phyloP scores from a whole-genome alignment of 1,140 invertebrate species.

The Heliothis subflexa region DNA sequence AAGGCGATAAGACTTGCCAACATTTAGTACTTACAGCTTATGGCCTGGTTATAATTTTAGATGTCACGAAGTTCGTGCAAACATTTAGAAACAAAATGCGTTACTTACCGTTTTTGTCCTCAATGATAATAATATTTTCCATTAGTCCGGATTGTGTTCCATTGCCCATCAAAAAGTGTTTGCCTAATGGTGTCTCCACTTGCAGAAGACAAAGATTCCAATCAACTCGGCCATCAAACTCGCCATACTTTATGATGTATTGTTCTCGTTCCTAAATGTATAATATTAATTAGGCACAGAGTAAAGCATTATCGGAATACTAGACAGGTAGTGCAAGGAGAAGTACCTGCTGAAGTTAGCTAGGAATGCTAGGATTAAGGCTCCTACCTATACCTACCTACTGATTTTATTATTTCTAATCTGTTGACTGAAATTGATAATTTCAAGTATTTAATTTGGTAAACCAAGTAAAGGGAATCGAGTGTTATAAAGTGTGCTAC shows the following conservation, averaged over 20 bases:
- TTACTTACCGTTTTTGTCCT: conserved; percentile 50
- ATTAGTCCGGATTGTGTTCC: conserved; percentile 51
- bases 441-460: no score
- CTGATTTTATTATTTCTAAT: no score
- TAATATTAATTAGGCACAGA: background rate
- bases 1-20: conserved; percentile 4
- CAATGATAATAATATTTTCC: conserved; percentile 54
- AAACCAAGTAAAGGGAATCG: no score
- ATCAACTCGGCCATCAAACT: conserved; percentile 49
- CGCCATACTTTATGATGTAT: conserved; percentile 52
- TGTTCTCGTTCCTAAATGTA: conserved; percentile 53
- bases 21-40: background rate
- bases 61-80: background rate
- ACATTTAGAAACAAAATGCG: background rate
- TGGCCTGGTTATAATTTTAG: background rate
- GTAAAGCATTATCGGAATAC: background rate
- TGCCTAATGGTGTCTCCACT: conserved; percentile 48
- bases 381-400: no score
- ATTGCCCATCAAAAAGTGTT: conserved; percentile 55
- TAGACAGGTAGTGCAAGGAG: background rate
- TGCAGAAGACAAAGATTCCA: conserved; percentile 54
- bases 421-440: no score
- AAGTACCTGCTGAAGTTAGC: no score
- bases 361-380: no score
- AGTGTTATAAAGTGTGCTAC: no score